Evolutionary conservation across 2,113 vertebrate species (phyloP).

Genomic region (Anser cygnoides): DNA sequence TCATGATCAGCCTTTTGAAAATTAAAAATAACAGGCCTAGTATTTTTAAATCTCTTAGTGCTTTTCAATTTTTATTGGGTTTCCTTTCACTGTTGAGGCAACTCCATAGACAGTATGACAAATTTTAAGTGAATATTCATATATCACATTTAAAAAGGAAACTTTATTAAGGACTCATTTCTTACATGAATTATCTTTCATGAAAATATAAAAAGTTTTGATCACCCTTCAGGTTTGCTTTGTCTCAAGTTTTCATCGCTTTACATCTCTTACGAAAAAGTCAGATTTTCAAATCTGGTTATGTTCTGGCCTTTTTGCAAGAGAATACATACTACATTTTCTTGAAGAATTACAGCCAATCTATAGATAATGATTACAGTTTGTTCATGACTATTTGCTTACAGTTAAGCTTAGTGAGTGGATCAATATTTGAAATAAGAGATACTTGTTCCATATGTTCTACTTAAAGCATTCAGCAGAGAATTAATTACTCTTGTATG

Average conservation of each 20-base stretch:
- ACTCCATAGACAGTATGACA: constrained; percentile 44
- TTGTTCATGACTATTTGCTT: not conserved
- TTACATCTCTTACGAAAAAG: not conserved
- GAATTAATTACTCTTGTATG: not conserved
- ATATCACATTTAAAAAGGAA: constrained; percentile 21
- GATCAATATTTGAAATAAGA: constrained; percentile 40
- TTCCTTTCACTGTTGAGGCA: constrained; percentile 63
- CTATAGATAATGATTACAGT: not conserved
- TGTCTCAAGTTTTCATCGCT: not conserved
- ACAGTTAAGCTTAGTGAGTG: not conserved
- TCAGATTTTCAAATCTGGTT: not conserved
- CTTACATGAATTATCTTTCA: constrained; percentile 19
- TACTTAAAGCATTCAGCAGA: not conserved
- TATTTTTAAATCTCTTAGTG: constrained; percentile 53
- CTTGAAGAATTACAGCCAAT: not conserved
- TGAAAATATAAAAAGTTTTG: constrained; percentile 16
- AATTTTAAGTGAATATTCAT: constrained; percentile 48
- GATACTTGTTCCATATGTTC: not conserved
- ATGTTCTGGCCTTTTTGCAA: not conserved
- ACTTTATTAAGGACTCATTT: not conserved
- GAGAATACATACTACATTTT: not conserved
- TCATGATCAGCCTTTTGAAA: not conserved
- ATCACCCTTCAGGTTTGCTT: constrained; percentile 4
- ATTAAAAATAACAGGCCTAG: constrained; percentile 58
- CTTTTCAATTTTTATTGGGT: constrained; percentile 52